A percentile compares a stretch with the other conserved stretches of the same genome.
Evolutionary conservation across 2,888 invertebrate genomes (phyloP).

Genomic region (Mactromeris polynyma): DNA sequence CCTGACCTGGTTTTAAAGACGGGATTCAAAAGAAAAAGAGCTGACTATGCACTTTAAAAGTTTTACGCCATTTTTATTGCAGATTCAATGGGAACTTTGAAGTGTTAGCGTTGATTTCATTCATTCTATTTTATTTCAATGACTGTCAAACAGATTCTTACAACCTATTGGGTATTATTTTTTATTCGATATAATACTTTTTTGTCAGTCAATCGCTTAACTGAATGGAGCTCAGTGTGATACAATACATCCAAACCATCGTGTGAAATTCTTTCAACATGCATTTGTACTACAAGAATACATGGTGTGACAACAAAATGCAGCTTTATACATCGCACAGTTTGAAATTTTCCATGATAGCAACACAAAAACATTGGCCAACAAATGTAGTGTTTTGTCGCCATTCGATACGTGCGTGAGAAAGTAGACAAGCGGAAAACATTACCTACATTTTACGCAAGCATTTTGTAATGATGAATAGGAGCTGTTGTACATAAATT

Average conservation of each 20-base stretch:
- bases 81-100: neutral
- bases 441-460: too few relatives aligned
- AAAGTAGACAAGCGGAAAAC: neutral
- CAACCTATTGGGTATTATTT: neutral
- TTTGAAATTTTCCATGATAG: constrained; percentile 1
- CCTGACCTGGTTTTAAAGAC: too few relatives aligned
- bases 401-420: neutral
- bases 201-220: neutral
- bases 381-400: constrained; percentile 1
- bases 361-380: neutral
- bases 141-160: neutral
- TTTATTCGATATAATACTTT: neutral
- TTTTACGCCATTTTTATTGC: neutral
- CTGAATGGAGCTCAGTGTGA: neutral
- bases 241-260: neutral
- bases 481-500: too few relatives aligned
- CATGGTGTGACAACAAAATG: neutral
- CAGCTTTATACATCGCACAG: neutral
- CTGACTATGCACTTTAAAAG: too few relatives aligned
- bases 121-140: neutral
- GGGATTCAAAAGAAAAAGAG: too few relatives aligned
- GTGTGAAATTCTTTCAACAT: neutral
- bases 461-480: too few relatives aligned
- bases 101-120: neutral
- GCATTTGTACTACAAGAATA: neutral